A percentile compares a stretch with the other conserved stretches of the same genome.
Conservation (phyloP, 2,113 vertebrate genomes). For the Podarcis raffonei region DNA sequence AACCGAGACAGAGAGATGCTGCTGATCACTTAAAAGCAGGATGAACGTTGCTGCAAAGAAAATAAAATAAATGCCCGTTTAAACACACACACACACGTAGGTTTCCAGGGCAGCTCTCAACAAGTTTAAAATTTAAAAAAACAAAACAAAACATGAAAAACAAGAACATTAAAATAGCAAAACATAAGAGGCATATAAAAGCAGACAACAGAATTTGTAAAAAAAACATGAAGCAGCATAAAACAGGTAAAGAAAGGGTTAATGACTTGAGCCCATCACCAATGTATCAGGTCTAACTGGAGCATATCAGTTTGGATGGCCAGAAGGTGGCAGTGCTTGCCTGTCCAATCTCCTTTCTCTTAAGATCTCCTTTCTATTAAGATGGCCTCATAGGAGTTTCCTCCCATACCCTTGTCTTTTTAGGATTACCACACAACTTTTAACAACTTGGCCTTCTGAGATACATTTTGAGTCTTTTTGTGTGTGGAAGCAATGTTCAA, state of each 20-base stretch:
- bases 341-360: not conserved
- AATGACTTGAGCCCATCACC: not conserved
- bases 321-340: conserved; percentile 25
- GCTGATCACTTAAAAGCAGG: conserved; percentile 81
- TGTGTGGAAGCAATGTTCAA: not conserved
- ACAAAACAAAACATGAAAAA: not conserved
- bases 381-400: not conserved
- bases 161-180: not conserved
- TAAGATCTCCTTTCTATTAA: not conserved
- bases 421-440: not conserved
- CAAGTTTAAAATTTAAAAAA: not conserved
- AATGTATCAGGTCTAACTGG: not conserved
- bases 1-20: conserved; percentile 92
- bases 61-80: not conserved
- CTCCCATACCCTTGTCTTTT: too few relatives aligned
- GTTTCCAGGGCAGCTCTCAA: not conserved
- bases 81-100: not conserved
- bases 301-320: not conserved
- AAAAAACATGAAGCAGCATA: not conserved
- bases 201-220: not conserved
- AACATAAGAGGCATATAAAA: not conserved
- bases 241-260: not conserved
- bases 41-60: not conserved
- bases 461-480: not conserved
- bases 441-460: not conserved